A percentile compares a stretch with the other conserved stretches of the same genome.
Conservation (phyloP, 2,888 invertebrate genomes). For the Allygus modestus region DNA sequence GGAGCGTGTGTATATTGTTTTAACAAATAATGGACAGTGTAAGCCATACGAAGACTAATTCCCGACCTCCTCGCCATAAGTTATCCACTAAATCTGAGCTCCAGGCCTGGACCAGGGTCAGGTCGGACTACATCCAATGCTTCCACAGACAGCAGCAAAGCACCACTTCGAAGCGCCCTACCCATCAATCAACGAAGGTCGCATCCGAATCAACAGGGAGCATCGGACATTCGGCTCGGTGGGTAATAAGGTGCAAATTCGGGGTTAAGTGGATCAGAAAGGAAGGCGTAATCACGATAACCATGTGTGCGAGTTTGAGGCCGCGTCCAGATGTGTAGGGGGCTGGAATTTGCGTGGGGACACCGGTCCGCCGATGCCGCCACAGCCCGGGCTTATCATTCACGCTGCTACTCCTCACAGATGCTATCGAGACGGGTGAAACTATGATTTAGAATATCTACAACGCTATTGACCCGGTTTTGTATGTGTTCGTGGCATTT, state of each 20-base stretch:
- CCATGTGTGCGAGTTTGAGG: neutral
- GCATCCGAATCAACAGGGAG: neutral
- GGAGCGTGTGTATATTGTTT: too few species aligned
- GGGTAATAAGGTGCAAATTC: slow-evolving; percentile 31
- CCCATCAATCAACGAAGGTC: too few species aligned
- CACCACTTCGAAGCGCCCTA: too few species aligned
- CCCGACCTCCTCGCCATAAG: too few species aligned
- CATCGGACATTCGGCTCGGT: neutral
- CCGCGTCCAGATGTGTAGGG: neutral
- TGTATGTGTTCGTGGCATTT: too few species aligned
- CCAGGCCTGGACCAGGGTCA: too few species aligned
- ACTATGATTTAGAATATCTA: neutral
- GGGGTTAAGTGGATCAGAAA: slow-evolving; percentile 16
- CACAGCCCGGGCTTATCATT: neutral
- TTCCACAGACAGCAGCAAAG: too few species aligned
- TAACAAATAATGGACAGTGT: too few species aligned
- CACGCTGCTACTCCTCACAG: neutral
- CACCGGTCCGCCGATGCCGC: slow-evolving; percentile 17
- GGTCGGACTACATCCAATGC: too few species aligned
- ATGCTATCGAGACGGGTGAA: neutral
- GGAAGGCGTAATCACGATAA: neutral
- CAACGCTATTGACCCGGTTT: too few species aligned
- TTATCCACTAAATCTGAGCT: too few species aligned
- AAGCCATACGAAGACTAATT: too few species aligned
- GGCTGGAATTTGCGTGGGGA: slow-evolving; percentile 35